Percentiles rank a stretch among this genome's conserved stretches.
Conservation (phyloP, 2,113 vertebrate species). For the Pluvianellus socialis region DNA sequence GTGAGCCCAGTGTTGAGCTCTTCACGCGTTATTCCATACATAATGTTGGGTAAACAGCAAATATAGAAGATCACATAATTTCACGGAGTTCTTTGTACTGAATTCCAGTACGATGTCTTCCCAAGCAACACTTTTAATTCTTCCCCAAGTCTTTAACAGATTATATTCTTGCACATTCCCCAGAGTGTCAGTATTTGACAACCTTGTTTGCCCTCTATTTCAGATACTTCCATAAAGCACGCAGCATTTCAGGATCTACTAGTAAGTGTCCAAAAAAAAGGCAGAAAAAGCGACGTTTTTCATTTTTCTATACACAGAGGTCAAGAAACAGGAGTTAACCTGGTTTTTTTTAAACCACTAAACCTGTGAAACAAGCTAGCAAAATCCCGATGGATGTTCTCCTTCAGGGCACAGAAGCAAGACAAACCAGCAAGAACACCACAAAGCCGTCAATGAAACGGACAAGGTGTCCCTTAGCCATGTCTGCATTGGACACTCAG, state of each 20-base stretch:
- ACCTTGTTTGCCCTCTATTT: not conserved
- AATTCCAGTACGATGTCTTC: not conserved
- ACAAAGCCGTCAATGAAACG: fast-evolving
- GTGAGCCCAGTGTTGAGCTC: not conserved
- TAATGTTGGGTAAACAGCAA: not conserved
- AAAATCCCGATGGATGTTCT: not conserved
- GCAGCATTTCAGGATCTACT: not conserved
- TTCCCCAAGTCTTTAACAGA: not conserved
- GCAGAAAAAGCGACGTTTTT: not conserved
- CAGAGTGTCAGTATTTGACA: not conserved
- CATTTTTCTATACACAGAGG: not conserved
- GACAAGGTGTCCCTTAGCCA: not conserved
- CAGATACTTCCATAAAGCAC: not conserved
- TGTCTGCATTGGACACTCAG: not conserved
- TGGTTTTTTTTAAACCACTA: not conserved
- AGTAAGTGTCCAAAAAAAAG: not conserved
- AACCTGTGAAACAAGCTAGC: not conserved
- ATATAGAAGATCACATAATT: not conserved
- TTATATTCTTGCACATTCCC: not conserved
- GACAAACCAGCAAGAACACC: not conserved
- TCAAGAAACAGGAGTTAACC: not conserved
- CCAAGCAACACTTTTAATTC: not conserved
- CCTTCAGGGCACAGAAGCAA: not conserved
- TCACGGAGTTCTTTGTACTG: not conserved
- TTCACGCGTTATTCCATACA: not conserved